A percentile compares a stretch with the other conserved stretches of the same genome.
phyloP scores from a whole-genome alignment of 2,797 vertebrate species.

The Sciurus carolinensis region DNA sequence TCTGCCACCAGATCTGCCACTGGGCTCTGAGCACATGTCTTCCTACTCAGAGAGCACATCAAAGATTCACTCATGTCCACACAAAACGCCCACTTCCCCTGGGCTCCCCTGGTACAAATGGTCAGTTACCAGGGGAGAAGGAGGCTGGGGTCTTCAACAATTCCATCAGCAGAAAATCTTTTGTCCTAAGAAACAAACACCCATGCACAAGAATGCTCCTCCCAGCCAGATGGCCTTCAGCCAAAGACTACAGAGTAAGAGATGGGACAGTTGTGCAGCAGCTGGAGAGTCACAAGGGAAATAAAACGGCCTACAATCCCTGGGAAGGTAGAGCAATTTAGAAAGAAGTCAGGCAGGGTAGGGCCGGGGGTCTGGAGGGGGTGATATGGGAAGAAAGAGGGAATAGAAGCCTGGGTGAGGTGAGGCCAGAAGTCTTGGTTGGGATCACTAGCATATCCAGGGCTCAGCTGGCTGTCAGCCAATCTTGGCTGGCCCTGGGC shows the following conservation, averaged over 20 bases:
- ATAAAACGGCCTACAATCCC: not conserved
- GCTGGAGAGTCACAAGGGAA: not conserved
- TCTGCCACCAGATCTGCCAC: no score
- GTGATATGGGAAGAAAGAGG: no score
- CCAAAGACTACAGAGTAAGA: not conserved
- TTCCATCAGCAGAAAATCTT: not conserved
- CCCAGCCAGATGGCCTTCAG: no score
- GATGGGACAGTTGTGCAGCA: not conserved
- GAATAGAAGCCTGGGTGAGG: no score
- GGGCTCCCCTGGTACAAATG: not conserved
- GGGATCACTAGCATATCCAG: no score
- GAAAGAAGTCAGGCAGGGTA: not conserved
- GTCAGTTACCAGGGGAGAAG: no score
- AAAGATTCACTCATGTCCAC: no score
- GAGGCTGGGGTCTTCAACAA: not conserved
- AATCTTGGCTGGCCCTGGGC: no score
- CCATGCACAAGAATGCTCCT: not conserved
- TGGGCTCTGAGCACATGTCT: not conserved
- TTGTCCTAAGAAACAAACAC: not conserved
- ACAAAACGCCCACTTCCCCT: no score
- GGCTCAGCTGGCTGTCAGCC: no score
- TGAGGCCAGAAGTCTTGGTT: no score
- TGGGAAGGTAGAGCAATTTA: not conserved
- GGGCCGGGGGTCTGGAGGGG: rapidly evolving
- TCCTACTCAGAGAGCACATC: not conserved